These are phyloP conservation scores for Trypoxylon attenuatum DNA, from an alignment of 2,888 invertebrate genomes.

Conservation along the genomic window DNA sequence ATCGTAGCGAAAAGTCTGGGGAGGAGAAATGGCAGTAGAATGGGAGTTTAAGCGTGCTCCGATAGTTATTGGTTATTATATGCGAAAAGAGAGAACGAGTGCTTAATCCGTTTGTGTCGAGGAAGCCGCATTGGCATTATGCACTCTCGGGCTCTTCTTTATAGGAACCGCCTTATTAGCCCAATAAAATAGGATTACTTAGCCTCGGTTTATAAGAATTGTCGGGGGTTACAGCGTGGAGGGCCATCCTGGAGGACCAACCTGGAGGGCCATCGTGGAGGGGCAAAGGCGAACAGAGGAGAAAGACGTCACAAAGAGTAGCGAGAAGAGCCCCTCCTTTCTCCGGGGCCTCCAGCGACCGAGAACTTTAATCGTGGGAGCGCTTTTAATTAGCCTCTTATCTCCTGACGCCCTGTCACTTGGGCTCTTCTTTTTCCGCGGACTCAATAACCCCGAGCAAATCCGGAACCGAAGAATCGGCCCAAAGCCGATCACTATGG, in stretches of 20 bases:
- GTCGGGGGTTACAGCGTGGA: slow-evolving; percentile 25
- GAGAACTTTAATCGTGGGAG: slow-evolving; percentile 11
- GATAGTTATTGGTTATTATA: slow-evolving; percentile 6
- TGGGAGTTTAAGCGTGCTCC: slow-evolving; percentile 10
- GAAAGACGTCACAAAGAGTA: background rate
- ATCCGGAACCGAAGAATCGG: no score
- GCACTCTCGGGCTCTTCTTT: slow-evolving; percentile 54
- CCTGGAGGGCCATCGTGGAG: background rate
- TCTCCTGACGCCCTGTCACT: slow-evolving; percentile 19
- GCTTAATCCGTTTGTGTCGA: background rate
- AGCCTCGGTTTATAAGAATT: slow-evolving; percentile 56
- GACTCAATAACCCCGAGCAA: slow-evolving; percentile 1
- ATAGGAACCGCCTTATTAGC: slow-evolving; percentile 59
- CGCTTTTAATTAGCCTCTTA: slow-evolving; percentile 33
- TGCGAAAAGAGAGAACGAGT: slow-evolving; percentile 1
- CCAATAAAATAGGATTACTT: slow-evolving; percentile 67
- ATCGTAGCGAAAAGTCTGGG: slow-evolving; percentile 3
- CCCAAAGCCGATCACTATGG: no score
- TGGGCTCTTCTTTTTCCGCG: background rate
- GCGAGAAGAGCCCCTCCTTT: slow-evolving; percentile 1
- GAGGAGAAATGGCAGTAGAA: slow-evolving; percentile 3
- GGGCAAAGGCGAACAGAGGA: slow-evolving; percentile 2
- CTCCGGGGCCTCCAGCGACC: slow-evolving; percentile 2
- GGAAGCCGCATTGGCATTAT: no score
- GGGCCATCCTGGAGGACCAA: no score